Evolutionary conservation across 2,797 vertebrate species (phyloP), one percentile per base, ranked within the genome.

Genomic region (Chrysocyon brachyurus): DNA sequence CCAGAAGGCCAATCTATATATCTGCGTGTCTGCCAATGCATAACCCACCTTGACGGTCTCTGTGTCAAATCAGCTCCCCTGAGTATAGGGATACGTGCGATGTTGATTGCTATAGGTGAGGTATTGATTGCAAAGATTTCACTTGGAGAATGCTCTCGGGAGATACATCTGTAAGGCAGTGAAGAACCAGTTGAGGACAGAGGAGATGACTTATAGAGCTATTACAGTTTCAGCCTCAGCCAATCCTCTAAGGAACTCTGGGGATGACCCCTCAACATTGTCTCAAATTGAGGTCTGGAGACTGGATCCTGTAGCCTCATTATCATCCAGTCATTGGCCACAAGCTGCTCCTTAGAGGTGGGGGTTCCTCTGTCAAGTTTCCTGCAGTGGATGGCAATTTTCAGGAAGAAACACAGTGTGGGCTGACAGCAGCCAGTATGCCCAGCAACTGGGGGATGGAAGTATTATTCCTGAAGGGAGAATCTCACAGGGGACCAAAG

Each of bases 21-120:
- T n/a, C 19, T 21, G 59, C 21, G 19, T 57, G 31, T 93, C n/a
- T 90, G 36, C 36, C 68, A 90, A 46, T 61, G 40, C 70, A 75
- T 49, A 90, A 9, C 4, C 12, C 56, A 64, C 61, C 10, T 46
- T 83, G 56, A 87, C 6, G 52, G 49, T 82, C 17, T 73, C 85
- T 73, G 28, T 88, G n/a, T 93, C 91, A 83, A 94, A 90, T 6
- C 83, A 14, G 15, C 81, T 84, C 96, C n/a, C 36, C 46, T 92
- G n/a, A 64, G 61, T 59, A 33, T 5, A 70, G 11, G 11, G 16
- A n/a, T 24, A 87, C 26, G 66, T 87, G 72, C 72, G 56, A 40
- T 83, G 36, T 82, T 70, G 9, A 72, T 24, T 90, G 12, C 5
- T 70, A 52, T 46, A 31, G 15, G 85, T 31, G 33, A 89, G 28